Percentiles rank a stretch among this genome's conserved stretches.
Evolutionary conservation across 2,113 vertebrate species (phyloP).

Genomic region (Leucopsar rothschildi): DNA sequence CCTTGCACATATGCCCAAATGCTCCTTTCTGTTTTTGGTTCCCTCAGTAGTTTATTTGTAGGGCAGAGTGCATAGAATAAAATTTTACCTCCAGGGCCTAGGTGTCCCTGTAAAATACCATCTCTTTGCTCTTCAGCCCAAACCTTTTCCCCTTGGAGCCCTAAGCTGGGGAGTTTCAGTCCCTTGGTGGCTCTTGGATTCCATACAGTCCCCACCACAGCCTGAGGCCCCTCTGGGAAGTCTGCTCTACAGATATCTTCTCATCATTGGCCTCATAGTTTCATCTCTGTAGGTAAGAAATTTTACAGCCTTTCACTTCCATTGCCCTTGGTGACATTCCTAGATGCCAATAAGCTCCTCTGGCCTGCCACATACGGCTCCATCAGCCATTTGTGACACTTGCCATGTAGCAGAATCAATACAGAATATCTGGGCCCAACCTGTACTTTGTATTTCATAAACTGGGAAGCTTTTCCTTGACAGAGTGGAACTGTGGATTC

Average conservation of each 20-base stretch:
- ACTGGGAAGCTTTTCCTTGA: neutral
- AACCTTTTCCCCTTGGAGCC: neutral
- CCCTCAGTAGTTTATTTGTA: neutral
- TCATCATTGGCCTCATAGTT: neutral
- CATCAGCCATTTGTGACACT: neutral
- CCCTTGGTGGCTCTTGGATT: neutral
- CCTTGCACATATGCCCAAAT: neutral
- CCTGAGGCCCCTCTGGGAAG: neutral
- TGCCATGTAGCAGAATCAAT: neutral
- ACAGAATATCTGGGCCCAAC: neutral
- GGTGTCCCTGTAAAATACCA: neutral
- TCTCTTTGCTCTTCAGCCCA: neutral
- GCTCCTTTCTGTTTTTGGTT: neutral
- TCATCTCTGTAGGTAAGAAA: neutral
- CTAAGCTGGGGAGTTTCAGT: neutral
- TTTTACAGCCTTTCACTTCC: neutral
- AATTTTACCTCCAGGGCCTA: neutral
- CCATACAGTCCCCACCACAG: neutral
- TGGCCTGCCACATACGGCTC: neutral
- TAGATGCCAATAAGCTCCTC: neutral
- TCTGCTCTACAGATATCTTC: neutral
- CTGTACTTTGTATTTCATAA: neutral
- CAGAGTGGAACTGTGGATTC: neutral
- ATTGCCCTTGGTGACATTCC: neutral
- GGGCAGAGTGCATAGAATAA: neutral